Evolutionary conservation across 2,888 invertebrate genomes (phyloP), one percentile per base, ranked within the genome.

Genomic region (Conistra vaccinii): DNA sequence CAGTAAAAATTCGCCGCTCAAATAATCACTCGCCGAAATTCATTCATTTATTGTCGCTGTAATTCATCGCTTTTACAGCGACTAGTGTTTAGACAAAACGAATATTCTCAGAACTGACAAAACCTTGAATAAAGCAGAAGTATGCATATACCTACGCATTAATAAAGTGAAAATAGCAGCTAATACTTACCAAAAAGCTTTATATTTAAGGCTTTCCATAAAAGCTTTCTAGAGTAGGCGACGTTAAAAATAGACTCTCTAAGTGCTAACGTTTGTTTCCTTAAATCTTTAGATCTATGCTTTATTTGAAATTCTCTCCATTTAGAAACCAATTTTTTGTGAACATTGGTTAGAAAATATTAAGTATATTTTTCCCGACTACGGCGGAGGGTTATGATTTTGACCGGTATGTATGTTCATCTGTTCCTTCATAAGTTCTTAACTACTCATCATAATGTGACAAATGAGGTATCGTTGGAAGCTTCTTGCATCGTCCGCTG

Each of bases 201-300:
- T 65, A 60, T 53, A 60, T 71, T 45, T 60, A 73, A 72, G 51
- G 51, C 53, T 74, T 58, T 14, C 55, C 68, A 68, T 45, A 65
- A 69, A 81, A 61, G 81, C 82, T 81, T 77, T 69, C 42, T 61
- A 14, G 26, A 67, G 53, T 29, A 55, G 17, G 29, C 60, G 17
- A 70, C n/a, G 45, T 53, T 67, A n/a, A 80, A 67, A 65, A 60
- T 74, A 78, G 65, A 68, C 35, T 26, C 14, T 23, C 26, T 23
- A 75, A 68, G 67, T 53, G 74, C 48, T 61, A 32, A 66, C 48
- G 32, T 65, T 73, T 35, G 61, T 55, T 32, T 66, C 3, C 14
- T 20, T 42, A 57, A 57, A 70, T 72, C 23, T 53, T 42, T 53
- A 58, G 7, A 42, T 72, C 29, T 45, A 57, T 26, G 3, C 57